These are phyloP conservation scores for Drosophila falleni DNA, from an alignment of 2,888 invertebrate genomes.

Conservation along the genomic window DNA sequence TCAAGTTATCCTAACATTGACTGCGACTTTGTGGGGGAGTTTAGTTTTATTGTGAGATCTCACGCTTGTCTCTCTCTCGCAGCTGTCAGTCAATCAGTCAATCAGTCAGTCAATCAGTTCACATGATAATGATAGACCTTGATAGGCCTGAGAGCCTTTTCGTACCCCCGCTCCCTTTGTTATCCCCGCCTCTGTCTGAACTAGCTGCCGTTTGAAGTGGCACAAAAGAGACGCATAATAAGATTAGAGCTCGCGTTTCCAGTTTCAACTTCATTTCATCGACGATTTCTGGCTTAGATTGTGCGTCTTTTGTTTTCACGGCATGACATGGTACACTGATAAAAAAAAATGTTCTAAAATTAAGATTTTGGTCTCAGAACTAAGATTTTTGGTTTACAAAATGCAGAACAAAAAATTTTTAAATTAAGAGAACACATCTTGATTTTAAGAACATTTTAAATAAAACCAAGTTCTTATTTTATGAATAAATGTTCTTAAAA, in stretches of 20 bases:
- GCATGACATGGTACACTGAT: background rate
- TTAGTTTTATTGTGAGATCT: background rate
- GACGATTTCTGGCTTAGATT: conserved; percentile 47
- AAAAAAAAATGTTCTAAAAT: no score
- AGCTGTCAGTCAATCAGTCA: conserved; percentile 53
- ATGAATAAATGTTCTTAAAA: no score
- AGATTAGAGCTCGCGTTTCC: conserved; percentile 54
- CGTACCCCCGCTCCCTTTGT: background rate
- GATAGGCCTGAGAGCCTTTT: conserved; percentile 38
- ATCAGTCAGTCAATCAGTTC: conserved; percentile 46
- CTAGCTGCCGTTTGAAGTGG: conserved; percentile 69
- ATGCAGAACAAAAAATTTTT: no score
- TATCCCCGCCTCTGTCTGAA: background rate
- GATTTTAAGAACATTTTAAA: no score
- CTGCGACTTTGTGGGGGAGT: background rate
- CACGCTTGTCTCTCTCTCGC: conserved; percentile 24
- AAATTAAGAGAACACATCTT: no score
- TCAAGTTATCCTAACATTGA: background rate
- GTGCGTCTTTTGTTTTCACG: conserved; percentile 45
- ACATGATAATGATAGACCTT: conserved; percentile 55
- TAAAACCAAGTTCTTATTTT: no score
- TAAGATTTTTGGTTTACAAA: no score
- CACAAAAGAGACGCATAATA: conserved; percentile 60
- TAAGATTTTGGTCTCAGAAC: no score
- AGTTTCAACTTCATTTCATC: conserved; percentile 16